These are phyloP conservation scores for Drosophila neocordata DNA, from an alignment of 1,140 invertebrate genomes.

Conservation along the genomic window DNA sequence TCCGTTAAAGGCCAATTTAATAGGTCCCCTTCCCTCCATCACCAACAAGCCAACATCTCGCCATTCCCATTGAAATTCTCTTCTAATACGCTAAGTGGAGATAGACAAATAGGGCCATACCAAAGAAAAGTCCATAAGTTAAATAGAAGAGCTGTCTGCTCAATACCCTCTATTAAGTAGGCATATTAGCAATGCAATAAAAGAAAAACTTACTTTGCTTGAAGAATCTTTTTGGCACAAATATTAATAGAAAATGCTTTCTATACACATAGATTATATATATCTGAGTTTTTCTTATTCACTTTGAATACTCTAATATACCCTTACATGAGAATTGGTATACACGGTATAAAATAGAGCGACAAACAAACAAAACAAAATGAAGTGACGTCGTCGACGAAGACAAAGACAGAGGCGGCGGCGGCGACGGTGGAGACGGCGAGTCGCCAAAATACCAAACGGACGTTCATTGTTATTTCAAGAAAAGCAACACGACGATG, in stretches of 20 bases:
- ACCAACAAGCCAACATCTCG: no score
- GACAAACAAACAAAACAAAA: slow-evolving; percentile 79
- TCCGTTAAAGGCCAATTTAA: slow-evolving; percentile 75
- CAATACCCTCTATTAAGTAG: not conserved
- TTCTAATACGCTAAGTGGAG: slow-evolving; percentile 71
- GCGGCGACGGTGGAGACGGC: slow-evolving; percentile 32
- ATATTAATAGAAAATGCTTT: no score
- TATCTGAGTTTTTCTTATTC: no score
- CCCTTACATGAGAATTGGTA: not conserved
- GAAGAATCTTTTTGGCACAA: no score
- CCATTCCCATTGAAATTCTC: slow-evolving; percentile 50
- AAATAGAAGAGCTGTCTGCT: not conserved
- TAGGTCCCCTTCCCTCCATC: slow-evolving; percentile 21
- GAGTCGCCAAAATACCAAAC: slow-evolving; percentile 55
- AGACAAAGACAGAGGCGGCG: no score
- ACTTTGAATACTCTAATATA: not conserved
- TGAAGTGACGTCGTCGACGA: slow-evolving; percentile 36
- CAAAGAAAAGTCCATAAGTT: not conserved
- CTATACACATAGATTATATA: no score
- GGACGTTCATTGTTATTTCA: slow-evolving; percentile 80
- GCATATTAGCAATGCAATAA: not conserved
- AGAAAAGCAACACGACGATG: slow-evolving; percentile 70
- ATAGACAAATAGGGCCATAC: slow-evolving; percentile 44
- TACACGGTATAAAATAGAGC: slow-evolving; percentile 12
- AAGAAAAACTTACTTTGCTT: not conserved